A percentile compares a stretch with the other conserved stretches of the same genome.
phyloP scores from a whole-genome alignment of 30 jellyfish, hydroid and myxozoan genomes.

The Clytia hemisphaerica region DNA sequence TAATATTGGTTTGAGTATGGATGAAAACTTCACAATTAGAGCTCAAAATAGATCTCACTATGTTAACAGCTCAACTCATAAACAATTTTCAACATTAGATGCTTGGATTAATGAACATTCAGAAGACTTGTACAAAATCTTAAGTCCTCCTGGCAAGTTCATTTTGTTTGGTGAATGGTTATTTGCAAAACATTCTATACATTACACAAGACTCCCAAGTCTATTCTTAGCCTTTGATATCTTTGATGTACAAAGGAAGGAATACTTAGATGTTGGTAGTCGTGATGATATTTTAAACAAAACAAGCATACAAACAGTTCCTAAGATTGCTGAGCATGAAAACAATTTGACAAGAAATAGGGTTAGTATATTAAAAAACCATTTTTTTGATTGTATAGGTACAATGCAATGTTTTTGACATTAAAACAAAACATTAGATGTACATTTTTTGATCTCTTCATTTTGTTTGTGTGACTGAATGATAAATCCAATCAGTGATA shows the following conservation, averaged over 20 bases:
- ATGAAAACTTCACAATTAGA: constrained; percentile 22
- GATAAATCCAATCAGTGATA: too few relatives aligned
- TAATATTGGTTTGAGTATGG: constrained; percentile 64
- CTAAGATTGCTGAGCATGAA: constrained; percentile 40
- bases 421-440: too few relatives aligned
- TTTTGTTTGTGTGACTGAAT: too few relatives aligned
- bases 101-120: constrained; percentile 51
- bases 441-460: too few relatives aligned
- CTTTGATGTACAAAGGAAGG: constrained; percentile 20
- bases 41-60: constrained; percentile 81
- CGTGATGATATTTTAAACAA: constrained; percentile 42
- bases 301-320: constrained; percentile 44
- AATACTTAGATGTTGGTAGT: constrained; percentile 27
- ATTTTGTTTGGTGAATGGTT: constrained; percentile 85
- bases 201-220: constrained; percentile 47
- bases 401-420: too few relatives aligned
- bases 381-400: too few relatives aligned
- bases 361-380: too few relatives aligned
- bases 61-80: constrained; percentile 52
- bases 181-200: constrained; percentile 77
- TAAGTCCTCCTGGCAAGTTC: constrained; percentile 34
- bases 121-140: constrained; percentile 14
- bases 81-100: constrained; percentile 63
- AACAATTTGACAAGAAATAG: constrained; percentile 17
- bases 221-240: constrained; percentile 76